These are phyloP conservation scores for Cantharis lateralis DNA, from an alignment of 2,888 invertebrate genomes.

Conservation along the genomic window DNA sequence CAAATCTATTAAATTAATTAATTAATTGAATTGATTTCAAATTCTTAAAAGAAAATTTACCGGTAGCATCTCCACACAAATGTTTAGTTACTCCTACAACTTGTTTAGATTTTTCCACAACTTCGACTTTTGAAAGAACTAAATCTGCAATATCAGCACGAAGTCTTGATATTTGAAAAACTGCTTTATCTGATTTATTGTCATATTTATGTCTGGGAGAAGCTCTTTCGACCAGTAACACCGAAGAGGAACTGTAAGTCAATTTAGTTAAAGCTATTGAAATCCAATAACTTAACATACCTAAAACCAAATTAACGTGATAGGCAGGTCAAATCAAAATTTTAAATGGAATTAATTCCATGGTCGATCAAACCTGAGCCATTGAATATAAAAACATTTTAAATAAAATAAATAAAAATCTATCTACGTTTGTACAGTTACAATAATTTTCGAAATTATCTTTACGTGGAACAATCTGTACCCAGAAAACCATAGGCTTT, in stretches of 20 bases:
- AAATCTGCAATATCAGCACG: conserved; percentile 84
- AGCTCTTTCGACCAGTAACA: conserved; percentile 78
- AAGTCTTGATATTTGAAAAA: conserved; percentile 33
- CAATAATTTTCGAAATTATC: too few species aligned
- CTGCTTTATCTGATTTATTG: conserved; percentile 60
- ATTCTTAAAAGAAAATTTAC: conserved; percentile 53
- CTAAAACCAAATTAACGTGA: conserved; percentile 50
- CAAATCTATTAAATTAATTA: conserved; percentile 61
- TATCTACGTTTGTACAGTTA: too few species aligned
- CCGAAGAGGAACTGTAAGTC: conserved; percentile 56
- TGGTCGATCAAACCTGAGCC: too few species aligned
- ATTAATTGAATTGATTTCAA: background rate
- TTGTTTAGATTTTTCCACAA: conserved; percentile 54
- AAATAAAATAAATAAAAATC: too few species aligned
- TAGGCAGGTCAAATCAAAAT: too few species aligned
- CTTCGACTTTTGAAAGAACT: conserved; percentile 62
- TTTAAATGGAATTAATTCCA: too few species aligned
- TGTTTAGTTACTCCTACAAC: conserved; percentile 86
- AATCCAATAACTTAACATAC: conserved; percentile 79
- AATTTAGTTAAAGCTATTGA: conserved; percentile 63
- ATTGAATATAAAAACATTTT: too few species aligned
- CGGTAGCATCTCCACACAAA: conserved; percentile 87
- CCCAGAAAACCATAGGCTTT: too few species aligned
- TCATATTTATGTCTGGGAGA: conserved; percentile 83
- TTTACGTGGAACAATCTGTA: too few species aligned